Base-by-base conservation (phyloP, 64 coral and sea anemone species). In the Montipora cactus region DNA sequence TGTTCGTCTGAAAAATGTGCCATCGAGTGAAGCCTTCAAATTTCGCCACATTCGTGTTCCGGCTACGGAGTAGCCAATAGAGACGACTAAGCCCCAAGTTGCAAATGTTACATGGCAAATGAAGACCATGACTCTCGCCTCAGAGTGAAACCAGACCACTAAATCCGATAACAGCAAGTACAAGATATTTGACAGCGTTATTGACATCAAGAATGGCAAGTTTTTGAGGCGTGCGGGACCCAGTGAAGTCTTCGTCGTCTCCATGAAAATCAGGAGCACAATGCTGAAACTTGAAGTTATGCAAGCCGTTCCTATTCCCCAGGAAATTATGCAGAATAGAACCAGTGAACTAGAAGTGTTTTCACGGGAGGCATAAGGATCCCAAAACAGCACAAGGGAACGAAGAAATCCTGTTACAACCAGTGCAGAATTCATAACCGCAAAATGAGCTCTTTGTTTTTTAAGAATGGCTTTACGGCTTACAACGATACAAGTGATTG, bases 121-220 rank as follows among this genome's bases (percentile, higher is more conserved):
- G 13, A 94, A 84, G 21, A 96, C 9, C 88, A 96, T 67, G 0
- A 88, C 46, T n/a, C 80, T 90, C 5, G 81, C 76, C 50, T 72
- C 7, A 16, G 88, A 77, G 13, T 83, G 52, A 44, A 91, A 94
- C 66, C 90, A 82, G 16, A 97, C 95, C 7, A 91, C 82, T 88
- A 87, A 47, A 74, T 97, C 91, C 28, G 95, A 78, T 73, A 91
- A 11, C 18, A 97, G 13, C 76, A 94, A 50, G 78, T 97, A 97
- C 28, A 86, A 3, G 48, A 97, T 58, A 78, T 94, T 94, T 44
- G 59, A 22, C n/a, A 76, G 72, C 5, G 95, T 75, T 18, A 94
- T 70, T 47, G 92, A 45, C 9, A 91, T 45, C 78, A 97, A 70
- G 46, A 90, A 89, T 0, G 91, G 70, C 15, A 97, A 49, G 19